phyloP scores from a whole-genome alignment of 1,140 invertebrate species.

The Ooceraea biroi region DNA sequence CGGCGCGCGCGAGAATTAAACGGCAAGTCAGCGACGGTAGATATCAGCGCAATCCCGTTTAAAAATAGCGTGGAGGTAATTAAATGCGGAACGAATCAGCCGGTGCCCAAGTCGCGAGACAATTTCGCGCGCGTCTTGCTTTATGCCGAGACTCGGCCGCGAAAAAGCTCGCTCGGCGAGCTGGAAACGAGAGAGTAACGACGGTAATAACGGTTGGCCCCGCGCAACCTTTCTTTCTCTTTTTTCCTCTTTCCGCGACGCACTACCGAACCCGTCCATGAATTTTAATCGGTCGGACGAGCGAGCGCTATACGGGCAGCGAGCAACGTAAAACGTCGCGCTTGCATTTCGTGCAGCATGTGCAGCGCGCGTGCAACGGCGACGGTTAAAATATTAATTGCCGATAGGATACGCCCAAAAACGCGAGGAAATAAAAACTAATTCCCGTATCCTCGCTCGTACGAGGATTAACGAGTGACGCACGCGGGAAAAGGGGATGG shows the following conservation, averaged over 20 bases:
- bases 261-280: constrained; percentile 29
- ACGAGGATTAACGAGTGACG: constrained; percentile 38
- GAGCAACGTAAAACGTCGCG: constrained; percentile 32
- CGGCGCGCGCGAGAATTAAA: constrained; percentile 7
- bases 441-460: too few species aligned
- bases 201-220: constrained; percentile 33
- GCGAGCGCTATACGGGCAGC: constrained; percentile 39
- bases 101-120: constrained; percentile 49
- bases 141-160: neutral
- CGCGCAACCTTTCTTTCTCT: neutral
- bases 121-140: constrained; percentile 21
- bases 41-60: constrained; percentile 41
- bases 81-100: constrained; percentile 50
- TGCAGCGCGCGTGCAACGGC: neutral
- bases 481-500: too few species aligned
- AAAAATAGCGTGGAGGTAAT: constrained; percentile 46
- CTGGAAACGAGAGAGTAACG: constrained; percentile 43
- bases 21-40: neutral
- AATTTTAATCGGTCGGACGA: constrained; percentile 64
- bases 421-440: constrained; percentile 40
- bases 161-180: neutral
- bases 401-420: constrained; percentile 55
- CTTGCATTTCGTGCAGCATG: constrained; percentile 31
- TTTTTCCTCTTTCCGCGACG: constrained; percentile 4
- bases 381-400: constrained; percentile 70